phyloP scores from a whole-genome alignment of 2,888 invertebrate species.

The Folsomia manolachei region DNA sequence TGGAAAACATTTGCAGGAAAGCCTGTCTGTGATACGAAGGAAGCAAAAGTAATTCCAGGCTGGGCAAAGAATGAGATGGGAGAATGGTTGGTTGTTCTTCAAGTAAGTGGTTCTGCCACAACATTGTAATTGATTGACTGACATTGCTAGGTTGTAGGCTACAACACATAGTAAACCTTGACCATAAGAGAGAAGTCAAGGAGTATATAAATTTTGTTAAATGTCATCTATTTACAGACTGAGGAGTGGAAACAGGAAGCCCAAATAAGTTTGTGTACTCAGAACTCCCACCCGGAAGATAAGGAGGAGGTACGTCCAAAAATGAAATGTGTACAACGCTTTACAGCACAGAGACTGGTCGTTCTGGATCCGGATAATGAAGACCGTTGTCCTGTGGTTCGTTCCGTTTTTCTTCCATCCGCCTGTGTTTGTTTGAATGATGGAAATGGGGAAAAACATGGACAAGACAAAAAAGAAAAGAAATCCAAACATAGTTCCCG shows the following conservation, averaged over 20 bases:
- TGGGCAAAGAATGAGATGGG: constrained; percentile 50
- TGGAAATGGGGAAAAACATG: constrained; percentile 10
- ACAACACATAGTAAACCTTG: not conserved
- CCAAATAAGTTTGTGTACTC: constrained; percentile 47
- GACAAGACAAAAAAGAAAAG: constrained; percentile 4
- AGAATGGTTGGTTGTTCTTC: constrained; percentile 50
- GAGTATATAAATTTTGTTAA: no score
- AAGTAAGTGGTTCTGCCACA: constrained; percentile 20
- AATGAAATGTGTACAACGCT: constrained; percentile 39
- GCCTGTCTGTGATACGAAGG: constrained; percentile 49
- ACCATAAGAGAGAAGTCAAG: no score
- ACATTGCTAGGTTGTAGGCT: not conserved
- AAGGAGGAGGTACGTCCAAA: not conserved
- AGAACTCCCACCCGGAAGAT: constrained; percentile 22
- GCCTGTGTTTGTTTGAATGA: constrained; percentile 48
- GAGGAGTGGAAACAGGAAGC: constrained; percentile 49
- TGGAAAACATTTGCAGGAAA: constrained; percentile 48
- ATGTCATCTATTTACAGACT: constrained; percentile 32
- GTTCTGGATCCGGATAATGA: constrained; percentile 47
- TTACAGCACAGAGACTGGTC: constrained; percentile 48
- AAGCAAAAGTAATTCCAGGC: constrained; percentile 47
- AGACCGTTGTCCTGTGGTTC: constrained; percentile 47
- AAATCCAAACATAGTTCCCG: constrained; percentile 9
- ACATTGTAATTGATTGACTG: no score
- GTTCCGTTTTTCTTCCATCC: constrained; percentile 48